Evolutionary conservation across 1,140 invertebrate genomes (phyloP).

Genomic region (Pteromalus puparum): DNA sequence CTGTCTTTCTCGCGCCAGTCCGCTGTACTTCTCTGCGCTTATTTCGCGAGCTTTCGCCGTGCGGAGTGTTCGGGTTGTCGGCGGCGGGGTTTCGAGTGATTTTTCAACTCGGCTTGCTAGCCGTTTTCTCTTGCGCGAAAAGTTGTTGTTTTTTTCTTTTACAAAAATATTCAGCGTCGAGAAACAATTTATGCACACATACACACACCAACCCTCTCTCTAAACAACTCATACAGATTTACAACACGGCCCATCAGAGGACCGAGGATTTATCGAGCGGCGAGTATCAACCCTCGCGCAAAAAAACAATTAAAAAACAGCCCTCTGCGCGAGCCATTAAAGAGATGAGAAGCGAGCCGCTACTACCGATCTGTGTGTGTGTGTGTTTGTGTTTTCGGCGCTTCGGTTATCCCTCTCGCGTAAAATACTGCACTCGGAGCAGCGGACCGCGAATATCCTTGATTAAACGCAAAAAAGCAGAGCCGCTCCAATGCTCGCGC

Average conservation of each 20-base stretch:
- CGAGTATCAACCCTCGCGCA: neutral
- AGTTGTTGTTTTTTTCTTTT: no score
- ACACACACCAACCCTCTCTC: no score
- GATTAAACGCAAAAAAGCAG: constrained; percentile 68
- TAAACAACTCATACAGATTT: neutral
- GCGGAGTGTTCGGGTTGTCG: neutral
- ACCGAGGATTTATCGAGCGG: neutral
- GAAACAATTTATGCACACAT: no score
- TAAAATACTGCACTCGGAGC: constrained; percentile 43
- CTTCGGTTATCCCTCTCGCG: constrained; percentile 5
- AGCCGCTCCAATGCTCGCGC: neutral
- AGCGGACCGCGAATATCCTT: constrained; percentile 71
- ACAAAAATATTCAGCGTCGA: no score
- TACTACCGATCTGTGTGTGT: neutral
- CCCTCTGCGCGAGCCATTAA: constrained; percentile 9
- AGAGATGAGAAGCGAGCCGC: constrained; percentile 12
- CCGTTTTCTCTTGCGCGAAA: neutral
- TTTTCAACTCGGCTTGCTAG: neutral
- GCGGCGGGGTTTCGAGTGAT: neutral
- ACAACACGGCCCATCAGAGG: neutral
- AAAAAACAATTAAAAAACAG: constrained; percentile 12
- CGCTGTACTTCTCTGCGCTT: neutral
- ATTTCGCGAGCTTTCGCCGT: neutral
- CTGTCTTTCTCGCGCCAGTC: neutral
- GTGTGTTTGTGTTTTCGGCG: neutral